Conservation (phyloP, 2,113 vertebrate genomes). For the Athene cunicularia region DNA sequence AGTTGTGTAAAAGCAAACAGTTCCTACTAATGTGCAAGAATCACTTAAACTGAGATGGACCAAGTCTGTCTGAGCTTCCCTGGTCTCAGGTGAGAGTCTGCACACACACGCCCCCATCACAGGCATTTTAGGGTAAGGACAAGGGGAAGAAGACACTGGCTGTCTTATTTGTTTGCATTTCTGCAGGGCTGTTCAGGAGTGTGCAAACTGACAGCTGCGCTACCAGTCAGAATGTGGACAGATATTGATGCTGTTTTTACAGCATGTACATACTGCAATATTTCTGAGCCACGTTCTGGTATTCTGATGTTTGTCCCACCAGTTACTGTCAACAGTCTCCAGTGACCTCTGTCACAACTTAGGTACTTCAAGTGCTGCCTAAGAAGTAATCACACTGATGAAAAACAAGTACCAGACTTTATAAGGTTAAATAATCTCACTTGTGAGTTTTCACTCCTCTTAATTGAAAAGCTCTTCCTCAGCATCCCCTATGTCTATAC, state of each 20-base stretch:
- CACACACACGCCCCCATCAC: accelerated
- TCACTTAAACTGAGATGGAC: background rate
- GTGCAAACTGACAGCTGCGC: background rate
- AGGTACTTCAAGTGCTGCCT: background rate
- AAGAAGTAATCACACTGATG: background rate
- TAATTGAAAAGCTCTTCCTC: slow-evolving; percentile 30
- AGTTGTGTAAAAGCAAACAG: background rate
- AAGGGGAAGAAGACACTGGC: background rate
- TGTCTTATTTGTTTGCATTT: background rate
- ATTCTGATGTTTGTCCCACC: background rate
- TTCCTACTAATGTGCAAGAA: background rate
- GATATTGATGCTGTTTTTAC: background rate
- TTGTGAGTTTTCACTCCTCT: slow-evolving; percentile 15
- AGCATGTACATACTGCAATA: background rate
- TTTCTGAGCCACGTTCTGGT: background rate
- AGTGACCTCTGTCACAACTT: background rate
- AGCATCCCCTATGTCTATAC: background rate
- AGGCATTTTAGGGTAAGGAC: background rate
- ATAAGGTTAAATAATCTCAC: background rate
- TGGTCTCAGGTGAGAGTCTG: background rate
- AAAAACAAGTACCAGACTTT: background rate
- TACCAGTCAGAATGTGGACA: background rate
- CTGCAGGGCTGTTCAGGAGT: background rate
- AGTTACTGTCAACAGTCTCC: background rate
- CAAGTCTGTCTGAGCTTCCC: accelerated